A percentile compares a stretch with the other conserved stretches of the same genome.
These are phyloP conservation scores for Oscheius sp. DNA, from an alignment of 2,888 invertebrate species.

Conservation along the genomic window DNA sequence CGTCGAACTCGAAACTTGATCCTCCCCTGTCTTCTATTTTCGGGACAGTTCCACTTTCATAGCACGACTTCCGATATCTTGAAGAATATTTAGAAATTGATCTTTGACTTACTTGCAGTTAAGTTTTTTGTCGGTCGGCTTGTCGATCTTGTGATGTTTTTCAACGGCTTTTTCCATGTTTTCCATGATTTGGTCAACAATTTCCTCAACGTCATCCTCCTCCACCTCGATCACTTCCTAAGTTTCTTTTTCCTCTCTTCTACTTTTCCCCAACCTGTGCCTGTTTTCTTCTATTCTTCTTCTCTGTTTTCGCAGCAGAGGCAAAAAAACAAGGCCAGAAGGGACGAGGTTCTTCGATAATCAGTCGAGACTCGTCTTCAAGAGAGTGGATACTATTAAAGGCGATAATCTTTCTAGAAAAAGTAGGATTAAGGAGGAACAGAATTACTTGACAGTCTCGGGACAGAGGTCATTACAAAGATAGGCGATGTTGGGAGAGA, in stretches of 20 bases:
- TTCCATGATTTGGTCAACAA: slow-evolving; percentile 40
- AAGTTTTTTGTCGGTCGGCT: slow-evolving; percentile 14
- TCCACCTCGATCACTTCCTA: slow-evolving; percentile 34
- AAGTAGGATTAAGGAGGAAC: neutral
- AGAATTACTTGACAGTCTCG: slow-evolving; percentile 19
- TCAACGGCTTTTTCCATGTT: neutral
- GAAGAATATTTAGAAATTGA: too few species aligned
- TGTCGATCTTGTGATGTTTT: slow-evolving; percentile 4
- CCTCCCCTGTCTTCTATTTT: slow-evolving; percentile 42
- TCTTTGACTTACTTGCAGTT: slow-evolving; percentile 17
- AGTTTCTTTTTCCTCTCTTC: neutral
- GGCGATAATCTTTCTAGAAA: slow-evolving; percentile 7
- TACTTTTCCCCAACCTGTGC: neutral
- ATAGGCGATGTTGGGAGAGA: slow-evolving; percentile 33
- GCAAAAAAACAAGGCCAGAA: slow-evolving; percentile 40
- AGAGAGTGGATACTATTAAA: neutral
- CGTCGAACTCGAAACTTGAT: slow-evolving; percentile 32
- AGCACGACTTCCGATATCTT: slow-evolving; percentile 65
- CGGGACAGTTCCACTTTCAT: slow-evolving; percentile 57
- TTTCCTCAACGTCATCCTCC: slow-evolving; percentile 48
- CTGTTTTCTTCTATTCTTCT: slow-evolving; percentile 31
- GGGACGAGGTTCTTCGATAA: slow-evolving; percentile 14
- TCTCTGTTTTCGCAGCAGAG: slow-evolving; percentile 40
- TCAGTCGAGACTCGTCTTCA: neutral
- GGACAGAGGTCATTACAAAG: slow-evolving; percentile 39